Percentiles rank a stretch among this genome's conserved stretches.
phyloP scores from a whole-genome alignment of 2,113 vertebrate species.

The Salvelinus namaycush region DNA sequence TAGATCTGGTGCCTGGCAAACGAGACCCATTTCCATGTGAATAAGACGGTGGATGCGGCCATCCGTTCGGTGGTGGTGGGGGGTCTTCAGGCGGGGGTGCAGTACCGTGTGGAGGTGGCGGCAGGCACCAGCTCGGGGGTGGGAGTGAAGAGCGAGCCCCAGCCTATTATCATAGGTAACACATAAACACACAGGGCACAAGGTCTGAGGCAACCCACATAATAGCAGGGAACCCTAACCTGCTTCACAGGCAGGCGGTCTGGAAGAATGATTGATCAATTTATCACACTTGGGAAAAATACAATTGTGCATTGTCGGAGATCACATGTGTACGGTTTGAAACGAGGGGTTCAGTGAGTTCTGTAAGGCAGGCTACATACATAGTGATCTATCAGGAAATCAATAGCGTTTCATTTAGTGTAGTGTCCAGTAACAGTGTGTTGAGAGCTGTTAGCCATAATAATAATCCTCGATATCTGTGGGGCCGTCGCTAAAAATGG shows the following conservation, averaged over 20 bases:
- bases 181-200: constrained; percentile 27
- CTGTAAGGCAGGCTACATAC: constrained; percentile 21
- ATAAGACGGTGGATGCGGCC: constrained; percentile 91
- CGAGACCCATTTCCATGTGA: constrained; percentile 91
- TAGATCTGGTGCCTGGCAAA: constrained; percentile 96
- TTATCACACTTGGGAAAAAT: constrained; percentile 61
- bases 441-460: constrained; percentile 75
- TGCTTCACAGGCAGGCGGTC: constrained; percentile 40
- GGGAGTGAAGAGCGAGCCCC: constrained; percentile 90
- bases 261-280: constrained; percentile 56
- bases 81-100: constrained; percentile 88
- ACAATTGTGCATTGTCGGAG: constrained; percentile 57
- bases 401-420: constrained; percentile 75
- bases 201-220: constrained; percentile 47
- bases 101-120: constrained; percentile 90
- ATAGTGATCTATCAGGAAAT: constrained; percentile 62
- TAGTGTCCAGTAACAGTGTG: constrained; percentile 70
- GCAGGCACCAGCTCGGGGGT: constrained; percentile 90
- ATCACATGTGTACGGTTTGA: neutral
- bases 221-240: constrained; percentile 42
- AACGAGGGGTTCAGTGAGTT: neutral
- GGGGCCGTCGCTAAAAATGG: constrained; percentile 64
- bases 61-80: constrained; percentile 90
- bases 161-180: constrained; percentile 92
- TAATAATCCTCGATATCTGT: constrained; percentile 74